Base-by-base conservation (phyloP, 2,113 vertebrate genomes). In the Gobius niger region DNA sequence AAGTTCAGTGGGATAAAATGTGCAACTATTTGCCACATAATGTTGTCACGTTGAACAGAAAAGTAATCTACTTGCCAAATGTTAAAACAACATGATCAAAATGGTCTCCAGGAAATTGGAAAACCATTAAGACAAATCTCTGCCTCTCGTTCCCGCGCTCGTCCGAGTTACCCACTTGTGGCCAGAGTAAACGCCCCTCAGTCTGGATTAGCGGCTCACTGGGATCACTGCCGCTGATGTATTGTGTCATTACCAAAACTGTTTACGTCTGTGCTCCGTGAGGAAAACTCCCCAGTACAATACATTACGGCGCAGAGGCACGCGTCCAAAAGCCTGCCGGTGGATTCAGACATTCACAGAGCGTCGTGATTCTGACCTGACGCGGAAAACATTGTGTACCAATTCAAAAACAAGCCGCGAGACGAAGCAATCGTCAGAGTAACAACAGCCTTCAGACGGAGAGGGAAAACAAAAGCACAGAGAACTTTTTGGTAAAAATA, bases 81-180 rank as follows among this genome's bases (percentile, higher is more conserved):
- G 24, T 34, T 34, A 34, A 34, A 34, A 34, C 24, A 34, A 34
- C 24, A 34, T 34, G 24, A 34, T 34, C 24, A 34, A 34, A 34
- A 34, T 34, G 24, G 3, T 34, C 13, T 41, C 40, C 57, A 5
- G 53, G 2, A 56, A 56, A 34, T 11, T 56, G 53, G 13, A 18
- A 34, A 56, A 24, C 5, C 3, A 60, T 60, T 59, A 15, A 42
- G 40, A 60, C 57, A 9, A 41, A 60, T n/a, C 4, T 42, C 44
- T 4, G 40, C 7, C 46, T 70, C 14, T n/a, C 40, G 7, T 9
- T 18, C 46, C 34, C 5, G 63, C 42, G 60, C 7, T 53, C 63
- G 53, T 65, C 67, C 73, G 70, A 65, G 49, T 15, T 65, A 79
- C 56, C 62, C 68, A 70, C 49, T 77, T 7, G 12, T 6, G 54